Evolutionary conservation across 1,140 invertebrate genomes (phyloP), one percentile per base, ranked within the genome.

Genomic region (Microplitis mediator): DNA sequence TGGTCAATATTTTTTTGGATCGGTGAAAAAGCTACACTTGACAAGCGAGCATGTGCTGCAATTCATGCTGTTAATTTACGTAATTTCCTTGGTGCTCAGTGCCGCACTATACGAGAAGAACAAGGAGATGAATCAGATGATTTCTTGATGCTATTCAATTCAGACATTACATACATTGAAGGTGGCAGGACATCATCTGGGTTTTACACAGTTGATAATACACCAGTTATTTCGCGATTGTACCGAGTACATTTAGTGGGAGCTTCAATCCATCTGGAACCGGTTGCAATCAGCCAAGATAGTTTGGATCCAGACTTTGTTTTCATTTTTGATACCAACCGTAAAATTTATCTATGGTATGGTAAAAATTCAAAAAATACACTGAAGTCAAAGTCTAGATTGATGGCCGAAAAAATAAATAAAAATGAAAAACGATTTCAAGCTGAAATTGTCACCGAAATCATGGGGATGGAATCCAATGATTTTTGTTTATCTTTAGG

Each of bases 1-100:
- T 99, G 97, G 96, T 92, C 97, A 79, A 99, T 99, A 79, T 99
- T 94, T 88, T 99, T 99, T 83, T 99, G 98, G 98, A 99, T 99
- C 81, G 98, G 98, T 52, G 94, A 94, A 77, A 95, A 98, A 85
- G 94, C 97, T 13, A 94, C 97, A 4, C 85, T 99, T 79, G 98
- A 99, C 86, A 99, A 99, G 88, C 92, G 96, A 78, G 98, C 98
- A 4, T 99, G 98, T 88, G 94, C 98, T 3, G 98, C 98, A 0
- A 99, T 99, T 81, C 98, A 99, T 88, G 97, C 98, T 6, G 98
- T 99, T 0, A 99, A 99, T 88, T 89, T 99, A 54, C 89, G 98
- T 50, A 99, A 99, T 84, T 94, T 95, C 84, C 88, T 99, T 14
- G 97, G 97, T 9, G 97, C 98, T 4, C 92, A 95, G 76, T 96